Evolutionary conservation across 2,888 invertebrate genomes (phyloP).

Genomic region (Drosophila heteroneura): DNA sequence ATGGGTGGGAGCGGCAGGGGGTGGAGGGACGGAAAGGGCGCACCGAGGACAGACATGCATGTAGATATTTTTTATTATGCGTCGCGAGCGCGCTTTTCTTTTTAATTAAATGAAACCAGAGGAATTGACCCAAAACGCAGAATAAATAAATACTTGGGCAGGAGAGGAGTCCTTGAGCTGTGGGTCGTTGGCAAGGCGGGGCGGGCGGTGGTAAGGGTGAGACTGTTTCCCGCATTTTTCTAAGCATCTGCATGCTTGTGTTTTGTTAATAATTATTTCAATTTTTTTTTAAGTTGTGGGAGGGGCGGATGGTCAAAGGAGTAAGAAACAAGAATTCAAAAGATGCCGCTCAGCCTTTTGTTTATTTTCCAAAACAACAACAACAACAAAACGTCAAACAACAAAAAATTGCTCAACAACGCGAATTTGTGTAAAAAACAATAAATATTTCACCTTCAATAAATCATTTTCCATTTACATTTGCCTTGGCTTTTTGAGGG

Average conservation of each 20-base stretch:
- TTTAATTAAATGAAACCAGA: conserved; percentile 85
- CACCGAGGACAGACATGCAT: conserved; percentile 58
- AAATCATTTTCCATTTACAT: conserved; percentile 78
- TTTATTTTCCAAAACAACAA: conserved; percentile 46
- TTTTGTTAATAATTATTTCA: conserved; percentile 79
- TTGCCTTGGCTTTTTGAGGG: conserved; percentile 13
- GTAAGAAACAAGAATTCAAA: conserved; percentile 70
- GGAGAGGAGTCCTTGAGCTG: conserved; percentile 5
- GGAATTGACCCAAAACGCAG: conserved; percentile 83
- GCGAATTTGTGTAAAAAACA: conserved; percentile 77
- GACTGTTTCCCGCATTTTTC: conserved; percentile 32
- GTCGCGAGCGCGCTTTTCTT: conserved; percentile 73
- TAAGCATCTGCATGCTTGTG: conserved; percentile 58
- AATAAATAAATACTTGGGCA: conserved; percentile 76
- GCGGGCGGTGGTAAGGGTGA: background rate
- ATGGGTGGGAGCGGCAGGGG: background rate
- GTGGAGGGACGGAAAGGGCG: background rate
- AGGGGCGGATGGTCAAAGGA: conserved; percentile 13
- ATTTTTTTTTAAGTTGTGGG: conserved; percentile 51
- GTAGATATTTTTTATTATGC: conserved; percentile 69
- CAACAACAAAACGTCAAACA: conserved; percentile 22
- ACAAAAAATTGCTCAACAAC: conserved; percentile 41
- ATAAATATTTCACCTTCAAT: conserved; percentile 84
- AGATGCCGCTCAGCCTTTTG: conserved; percentile 72
- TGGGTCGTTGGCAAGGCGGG: background rate